These are phyloP conservation scores for Agelaius phoeniceus DNA, from an alignment of 2,113 vertebrate genomes.

Conservation along the genomic window DNA sequence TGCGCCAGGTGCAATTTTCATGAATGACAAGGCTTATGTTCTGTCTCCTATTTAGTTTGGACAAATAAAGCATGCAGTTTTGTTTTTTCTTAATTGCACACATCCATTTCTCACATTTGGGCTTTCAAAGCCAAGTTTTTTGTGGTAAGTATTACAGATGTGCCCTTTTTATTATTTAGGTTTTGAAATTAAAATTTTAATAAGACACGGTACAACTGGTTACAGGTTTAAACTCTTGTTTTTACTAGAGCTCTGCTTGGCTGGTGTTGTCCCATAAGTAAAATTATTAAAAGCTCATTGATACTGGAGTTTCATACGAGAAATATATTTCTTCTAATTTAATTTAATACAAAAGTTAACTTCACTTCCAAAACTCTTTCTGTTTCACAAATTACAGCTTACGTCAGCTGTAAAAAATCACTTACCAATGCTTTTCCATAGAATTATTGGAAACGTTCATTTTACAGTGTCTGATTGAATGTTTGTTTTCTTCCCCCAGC, in stretches of 20 bases:
- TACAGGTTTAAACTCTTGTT: neutral
- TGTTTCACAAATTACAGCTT: constrained; percentile 1
- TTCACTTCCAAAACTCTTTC: constrained; percentile 1
- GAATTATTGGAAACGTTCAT: neutral
- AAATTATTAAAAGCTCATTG: neutral
- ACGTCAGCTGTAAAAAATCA: neutral
- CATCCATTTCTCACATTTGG: neutral
- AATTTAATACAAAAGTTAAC: neutral
- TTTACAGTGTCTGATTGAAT: constrained; percentile 34
- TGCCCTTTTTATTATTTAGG: neutral
- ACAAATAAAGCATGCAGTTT: neutral
- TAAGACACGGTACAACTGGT: neutral
- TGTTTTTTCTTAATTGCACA: constrained; percentile 9
- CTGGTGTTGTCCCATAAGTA: neutral
- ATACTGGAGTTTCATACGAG: neutral
- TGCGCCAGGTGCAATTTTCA: constrained; percentile 8
- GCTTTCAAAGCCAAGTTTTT: neutral
- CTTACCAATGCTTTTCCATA: neutral
- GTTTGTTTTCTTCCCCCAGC: constrained; percentile 76
- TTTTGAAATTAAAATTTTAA: neutral
- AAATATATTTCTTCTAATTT: neutral
- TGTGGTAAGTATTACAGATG: neutral
- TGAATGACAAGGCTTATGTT: constrained; percentile 20
- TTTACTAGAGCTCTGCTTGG: neutral
- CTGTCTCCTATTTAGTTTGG: constrained; percentile 15